These are phyloP conservation scores for Drosophila subquinaria DNA, from an alignment of 2,888 invertebrate species.

Conservation along the genomic window DNA sequence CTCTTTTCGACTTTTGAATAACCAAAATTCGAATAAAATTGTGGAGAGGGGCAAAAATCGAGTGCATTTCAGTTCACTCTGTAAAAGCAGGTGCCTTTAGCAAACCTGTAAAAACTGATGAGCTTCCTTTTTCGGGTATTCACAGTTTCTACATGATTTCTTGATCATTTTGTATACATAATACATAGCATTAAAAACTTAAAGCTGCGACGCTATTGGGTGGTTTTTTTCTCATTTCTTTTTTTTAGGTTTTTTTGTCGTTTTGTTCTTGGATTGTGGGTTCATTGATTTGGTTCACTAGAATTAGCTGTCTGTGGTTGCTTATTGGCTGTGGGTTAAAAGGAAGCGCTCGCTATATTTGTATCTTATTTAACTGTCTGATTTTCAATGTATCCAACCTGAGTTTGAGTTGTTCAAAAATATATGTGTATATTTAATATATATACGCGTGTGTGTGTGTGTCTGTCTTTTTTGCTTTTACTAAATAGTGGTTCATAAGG, in stretches of 20 bases:
- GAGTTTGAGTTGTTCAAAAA: slow-evolving; percentile 82
- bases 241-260: slow-evolving; percentile 20
- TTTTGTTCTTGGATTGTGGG: slow-evolving; percentile 39
- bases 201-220: slow-evolving; percentile 68
- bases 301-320: slow-evolving; percentile 39
- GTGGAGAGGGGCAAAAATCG: slow-evolving; percentile 8
- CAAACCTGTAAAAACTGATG: slow-evolving; percentile 51
- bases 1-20: slow-evolving; percentile 19
- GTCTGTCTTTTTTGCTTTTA: slow-evolving; percentile 20
- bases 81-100: slow-evolving; percentile 49
- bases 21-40: slow-evolving; percentile 28
- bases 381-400: slow-evolving; percentile 81
- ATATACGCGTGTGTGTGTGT: slow-evolving; percentile 37
- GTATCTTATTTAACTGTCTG: slow-evolving; percentile 75
- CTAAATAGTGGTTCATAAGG: slow-evolving; percentile 63
- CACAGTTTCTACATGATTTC: slow-evolving; percentile 32
- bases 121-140: slow-evolving; percentile 21
- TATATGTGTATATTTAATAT: slow-evolving; percentile 55
- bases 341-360: slow-evolving; percentile 79
- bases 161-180: slow-evolving; percentile 37
- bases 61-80: slow-evolving; percentile 35
- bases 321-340: slow-evolving; percentile 78
- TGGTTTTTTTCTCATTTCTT: slow-evolving; percentile 44
- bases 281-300: slow-evolving; percentile 47
- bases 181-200: slow-evolving; percentile 61